Evolutionary conservation across 2,797 vertebrate species (phyloP), one percentile per base, ranked within the genome.

Genomic region (Enteromius unitaeniatus): DNA sequence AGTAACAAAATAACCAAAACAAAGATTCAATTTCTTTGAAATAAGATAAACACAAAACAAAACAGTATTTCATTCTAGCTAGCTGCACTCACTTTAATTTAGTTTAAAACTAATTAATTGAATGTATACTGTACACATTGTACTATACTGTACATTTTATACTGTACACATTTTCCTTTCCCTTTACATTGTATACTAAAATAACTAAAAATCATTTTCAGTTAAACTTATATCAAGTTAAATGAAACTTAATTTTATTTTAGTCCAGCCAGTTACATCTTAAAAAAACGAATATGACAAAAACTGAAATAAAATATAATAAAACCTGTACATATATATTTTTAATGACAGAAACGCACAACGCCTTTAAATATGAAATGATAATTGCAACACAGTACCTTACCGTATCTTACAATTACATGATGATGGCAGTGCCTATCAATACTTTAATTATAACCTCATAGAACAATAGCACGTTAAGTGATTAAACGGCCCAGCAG

Each of bases 401-500:
- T n/a, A 17, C 7, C 6, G 1, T 23, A 23, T 49, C 15, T 49
- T 34, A 31, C 26, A 78, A 49, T 65, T 78, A 5, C 42, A 31
- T 21, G 51, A 79, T 68, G 37, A 51, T 26, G 21, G 13, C 45
- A 37, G 64, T 26, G 45, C 62, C 28, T 53, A 68, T 79, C 51
- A 53, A 55, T 79, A 40, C 31, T 8, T 70, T 5, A 37, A 81
- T 81, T 23, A 26, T 64, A 34, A 21, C 47, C 49, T 17, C 11
- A 47, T 21, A 72, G 69, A 73, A 62, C 19, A 81, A 74, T 37
- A 26, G 19, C 60, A 51, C 26, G 26, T 74, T 19, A 49, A 31
- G 15, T 37, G 21, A 49, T 73, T 15, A 64, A 81, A 73, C 19
- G 58, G 8, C 40, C 51, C 31, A 13, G 58, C 55, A 14, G 76